Evolutionary conservation across 2,888 invertebrate genomes (phyloP).

Genomic region (Notodromas monacha): DNA sequence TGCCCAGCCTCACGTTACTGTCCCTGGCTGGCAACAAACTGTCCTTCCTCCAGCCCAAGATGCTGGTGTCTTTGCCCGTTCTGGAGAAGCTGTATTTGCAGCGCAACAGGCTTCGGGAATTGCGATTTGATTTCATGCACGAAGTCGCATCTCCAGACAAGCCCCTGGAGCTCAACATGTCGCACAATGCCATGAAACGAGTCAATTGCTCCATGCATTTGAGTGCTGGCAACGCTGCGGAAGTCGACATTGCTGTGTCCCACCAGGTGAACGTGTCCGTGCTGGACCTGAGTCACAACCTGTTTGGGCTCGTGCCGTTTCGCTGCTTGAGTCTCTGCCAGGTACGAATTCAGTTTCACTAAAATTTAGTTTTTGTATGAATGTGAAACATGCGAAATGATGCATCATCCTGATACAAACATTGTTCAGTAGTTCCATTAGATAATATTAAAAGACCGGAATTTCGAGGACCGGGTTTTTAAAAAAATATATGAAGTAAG

Average conservation of each 20-base stretch:
- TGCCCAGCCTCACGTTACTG: constrained; percentile 41
- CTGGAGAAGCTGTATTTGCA: constrained; percentile 45
- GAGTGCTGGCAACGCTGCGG: too few relatives aligned
- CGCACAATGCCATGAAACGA: constrained; percentile 29
- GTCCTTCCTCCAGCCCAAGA: constrained; percentile 30
- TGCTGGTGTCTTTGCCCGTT: constrained; percentile 40
- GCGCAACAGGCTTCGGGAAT: constrained; percentile 33
- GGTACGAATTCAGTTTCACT: too few relatives aligned
- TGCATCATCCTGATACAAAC: too few relatives aligned
- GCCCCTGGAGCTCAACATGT: constrained; percentile 38
- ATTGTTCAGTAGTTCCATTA: too few relatives aligned
- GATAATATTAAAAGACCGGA: too few relatives aligned
- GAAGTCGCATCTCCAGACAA: constrained; percentile 30
- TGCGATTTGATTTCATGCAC: constrained; percentile 30
- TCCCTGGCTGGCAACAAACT: constrained; percentile 52
- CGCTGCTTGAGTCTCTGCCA: too few relatives aligned
- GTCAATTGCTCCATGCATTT: constrained; percentile 10
- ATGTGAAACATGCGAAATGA: too few relatives aligned
- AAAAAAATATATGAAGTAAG: too few relatives aligned
- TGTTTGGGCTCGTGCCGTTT: too few relatives aligned
- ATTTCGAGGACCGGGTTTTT: too few relatives aligned
- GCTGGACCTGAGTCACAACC: constrained; percentile 35
- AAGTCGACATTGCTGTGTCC: constrained; percentile 11
- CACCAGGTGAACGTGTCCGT: constrained; percentile 26
- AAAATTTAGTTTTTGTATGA: too few relatives aligned